Evolutionary conservation across 1,140 invertebrate species (phyloP), one percentile per base, ranked within the genome.

Genomic region (Venustaconcha ellipsiformis): DNA sequence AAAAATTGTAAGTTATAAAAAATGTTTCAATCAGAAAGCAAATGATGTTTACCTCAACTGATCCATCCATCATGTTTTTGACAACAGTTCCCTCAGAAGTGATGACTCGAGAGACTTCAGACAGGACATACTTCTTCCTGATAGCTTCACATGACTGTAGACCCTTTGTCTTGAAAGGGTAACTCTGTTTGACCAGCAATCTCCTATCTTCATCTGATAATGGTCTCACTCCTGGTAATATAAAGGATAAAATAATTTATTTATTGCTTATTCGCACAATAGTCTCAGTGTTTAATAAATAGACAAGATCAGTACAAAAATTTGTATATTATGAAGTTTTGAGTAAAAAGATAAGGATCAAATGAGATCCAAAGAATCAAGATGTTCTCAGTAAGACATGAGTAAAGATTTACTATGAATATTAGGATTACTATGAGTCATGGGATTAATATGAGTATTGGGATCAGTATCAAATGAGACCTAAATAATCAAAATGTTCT

Each of bases 61-160:
- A 83, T 23, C 87, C 88, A 81, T 90, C 87, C 59, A 81, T 72
- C 84, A 89, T 87, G 30, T 84, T 88, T 78, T 88, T 89, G 62
- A 90, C 82, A 13, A 90, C 87, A 13, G 83, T 88, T 14, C 89
- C 89, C 80, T 89, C 88, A 23, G 84, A 82, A 57, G 84, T 88
- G 20, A 89, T 88, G 15, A 87, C 73, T 15, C 89, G 78, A 6
- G 86, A 86, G 14, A 79, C 71, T 75, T 90, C 89, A 30, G 70
- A 67, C 23, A 84, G 75, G 15, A 85, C 76, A 65, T 84, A 85
- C 62, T 85, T 84, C 56, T 80, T 83, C 17, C 88, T 80, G 13
- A 73, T 60, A 14, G 82, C 74, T 72, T 90, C 88, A 80, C 85
- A 89, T 1, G 78, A 64, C 70, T 90, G 88, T 2, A 80, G 66